Evolutionary conservation across 2,888 invertebrate species (phyloP).

Genomic region (Choristoneura rosaceana): DNA sequence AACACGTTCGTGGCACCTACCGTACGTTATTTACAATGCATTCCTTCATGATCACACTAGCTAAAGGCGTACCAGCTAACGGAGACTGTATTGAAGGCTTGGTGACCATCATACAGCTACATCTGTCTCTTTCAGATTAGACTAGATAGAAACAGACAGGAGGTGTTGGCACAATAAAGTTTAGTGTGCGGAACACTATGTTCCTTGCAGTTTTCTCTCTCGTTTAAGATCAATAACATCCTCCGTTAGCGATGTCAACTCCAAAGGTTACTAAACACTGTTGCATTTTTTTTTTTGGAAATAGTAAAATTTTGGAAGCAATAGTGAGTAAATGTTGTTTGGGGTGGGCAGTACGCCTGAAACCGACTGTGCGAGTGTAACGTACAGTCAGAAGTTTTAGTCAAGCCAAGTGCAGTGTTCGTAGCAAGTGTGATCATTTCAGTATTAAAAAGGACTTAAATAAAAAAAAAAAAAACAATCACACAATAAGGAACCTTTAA

Average conservation of each 20-base stretch:
- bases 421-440: conserved; percentile 61
- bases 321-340: not conserved
- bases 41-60: conserved; percentile 73
- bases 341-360: conserved; percentile 12
- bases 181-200: too few species aligned
- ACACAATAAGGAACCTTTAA: conserved; percentile 77
- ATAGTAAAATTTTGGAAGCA: not conserved
- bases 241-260: not conserved
- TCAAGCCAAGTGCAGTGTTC: conserved; percentile 60
- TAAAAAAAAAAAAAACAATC: conserved; percentile 80
- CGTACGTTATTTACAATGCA: conserved; percentile 83
- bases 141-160: conserved; percentile 1
- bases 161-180: not conserved
- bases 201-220: not conserved
- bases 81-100: conserved; percentile 8
- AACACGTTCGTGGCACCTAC: conserved; percentile 71
- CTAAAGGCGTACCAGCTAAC: conserved; percentile 45
- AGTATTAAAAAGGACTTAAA: conserved; percentile 62
- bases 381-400: conserved; percentile 37
- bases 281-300: too few species aligned
- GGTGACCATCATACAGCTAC: not conserved
- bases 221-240: not conserved
- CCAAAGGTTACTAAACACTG: not conserved
- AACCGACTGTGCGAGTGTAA: conserved; percentile 22
- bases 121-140: not conserved